Evolutionary conservation across 2,797 vertebrate species (phyloP).

Genomic region (Trachurus trachurus): DNA sequence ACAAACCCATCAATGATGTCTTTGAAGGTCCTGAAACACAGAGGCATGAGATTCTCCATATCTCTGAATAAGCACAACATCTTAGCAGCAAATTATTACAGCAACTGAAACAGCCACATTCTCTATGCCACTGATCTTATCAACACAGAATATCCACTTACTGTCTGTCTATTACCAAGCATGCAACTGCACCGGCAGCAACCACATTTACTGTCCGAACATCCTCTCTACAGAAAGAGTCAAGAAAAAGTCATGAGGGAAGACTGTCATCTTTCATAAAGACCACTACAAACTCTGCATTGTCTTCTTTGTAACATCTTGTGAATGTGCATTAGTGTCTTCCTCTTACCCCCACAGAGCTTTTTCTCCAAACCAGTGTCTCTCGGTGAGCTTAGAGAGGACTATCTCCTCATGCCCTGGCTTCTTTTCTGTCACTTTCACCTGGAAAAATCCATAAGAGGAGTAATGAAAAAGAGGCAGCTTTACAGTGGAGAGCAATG

Average conservation of each 20-base stretch:
- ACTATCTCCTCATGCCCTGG: slow-evolving; percentile 66
- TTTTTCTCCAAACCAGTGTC: slow-evolving; percentile 86
- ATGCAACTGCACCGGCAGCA: slow-evolving; percentile 79
- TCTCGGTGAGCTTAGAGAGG: slow-evolving; percentile 75
- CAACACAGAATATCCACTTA: slow-evolving; percentile 61
- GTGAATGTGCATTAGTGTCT: slow-evolving; percentile 9
- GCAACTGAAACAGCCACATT: neutral
- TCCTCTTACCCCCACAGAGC: slow-evolving; percentile 81
- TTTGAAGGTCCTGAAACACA: slow-evolving; percentile 78
- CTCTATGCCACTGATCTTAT: neutral
- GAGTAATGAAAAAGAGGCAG: slow-evolving; percentile 16
- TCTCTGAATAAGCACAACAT: neutral
- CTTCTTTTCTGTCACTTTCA: slow-evolving; percentile 81
- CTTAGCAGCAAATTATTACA: neutral
- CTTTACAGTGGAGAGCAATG: slow-evolving; percentile 18
- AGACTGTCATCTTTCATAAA: neutral
- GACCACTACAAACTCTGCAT: neutral
- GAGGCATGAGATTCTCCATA: neutral
- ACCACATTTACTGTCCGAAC: slow-evolving; percentile 71
- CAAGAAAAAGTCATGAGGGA: neutral
- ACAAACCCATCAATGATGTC: slow-evolving; percentile 64
- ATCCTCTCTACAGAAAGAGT: slow-evolving; percentile 75
- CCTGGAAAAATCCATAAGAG: slow-evolving; percentile 69
- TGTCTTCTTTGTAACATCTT: neutral
- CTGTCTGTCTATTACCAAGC: slow-evolving; percentile 83